phyloP scores from a whole-genome alignment of 2,797 vertebrate species.

The Platyrinchus mystaceus region DNA sequence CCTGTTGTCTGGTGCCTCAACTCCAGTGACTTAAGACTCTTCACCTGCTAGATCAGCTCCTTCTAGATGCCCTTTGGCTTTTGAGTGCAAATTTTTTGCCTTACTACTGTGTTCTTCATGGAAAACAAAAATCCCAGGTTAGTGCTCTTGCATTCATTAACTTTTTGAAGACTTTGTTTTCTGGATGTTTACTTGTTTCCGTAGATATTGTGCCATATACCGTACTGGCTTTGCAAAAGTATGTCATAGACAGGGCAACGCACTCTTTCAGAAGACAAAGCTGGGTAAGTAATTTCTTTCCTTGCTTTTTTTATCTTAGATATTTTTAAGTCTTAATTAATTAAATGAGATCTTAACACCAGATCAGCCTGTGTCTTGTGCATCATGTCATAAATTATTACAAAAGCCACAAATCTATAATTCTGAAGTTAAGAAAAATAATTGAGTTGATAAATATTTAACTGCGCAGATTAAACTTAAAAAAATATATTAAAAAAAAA shows the following conservation, averaged over 20 bases:
- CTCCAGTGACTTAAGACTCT: not conserved
- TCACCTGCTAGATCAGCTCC: not conserved
- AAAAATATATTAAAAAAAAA: not conserved
- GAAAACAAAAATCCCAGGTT: not conserved
- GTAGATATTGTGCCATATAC: not conserved
- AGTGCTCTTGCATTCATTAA: conserved; percentile 65
- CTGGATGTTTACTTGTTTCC: not conserved
- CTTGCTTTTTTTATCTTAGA: not conserved
- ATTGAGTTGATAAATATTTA: not conserved
- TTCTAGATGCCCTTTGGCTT: conserved; percentile 27
- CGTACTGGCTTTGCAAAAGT: not conserved
- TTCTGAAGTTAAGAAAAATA: not conserved
- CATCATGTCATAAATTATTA: not conserved
- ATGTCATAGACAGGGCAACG: not conserved
- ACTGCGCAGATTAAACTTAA: not conserved
- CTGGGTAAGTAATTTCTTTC: conserved; percentile 3
- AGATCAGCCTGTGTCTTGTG: not conserved
- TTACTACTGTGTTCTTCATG: not conserved
- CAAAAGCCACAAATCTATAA: not conserved
- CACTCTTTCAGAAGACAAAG: not conserved
- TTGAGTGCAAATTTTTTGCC: not conserved
- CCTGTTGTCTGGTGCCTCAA: not conserved
- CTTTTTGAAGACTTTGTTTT: not conserved
- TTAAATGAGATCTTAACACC: not conserved
- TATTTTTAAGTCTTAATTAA: not conserved